A percentile compares a stretch with the other conserved stretches of the same genome.
These are phyloP conservation scores for Barnardius zonarius DNA, from an alignment of 2,113 vertebrate species.

Conservation along the genomic window DNA sequence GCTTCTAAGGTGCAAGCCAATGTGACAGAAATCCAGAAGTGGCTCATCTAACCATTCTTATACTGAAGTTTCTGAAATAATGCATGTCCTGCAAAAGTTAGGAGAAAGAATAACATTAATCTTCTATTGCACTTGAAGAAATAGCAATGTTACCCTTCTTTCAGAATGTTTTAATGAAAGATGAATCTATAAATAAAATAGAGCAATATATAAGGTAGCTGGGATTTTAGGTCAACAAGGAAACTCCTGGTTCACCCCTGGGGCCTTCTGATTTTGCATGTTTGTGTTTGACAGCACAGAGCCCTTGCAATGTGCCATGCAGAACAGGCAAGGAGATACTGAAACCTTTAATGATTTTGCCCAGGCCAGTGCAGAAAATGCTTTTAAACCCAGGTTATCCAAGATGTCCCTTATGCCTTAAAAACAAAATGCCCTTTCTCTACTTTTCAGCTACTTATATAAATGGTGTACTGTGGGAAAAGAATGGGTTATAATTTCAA, in stretches of 20 bases:
- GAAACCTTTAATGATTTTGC: background rate
- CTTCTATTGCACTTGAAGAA: background rate
- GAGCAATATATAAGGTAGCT: background rate
- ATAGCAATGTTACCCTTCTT: background rate
- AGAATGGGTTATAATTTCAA: background rate
- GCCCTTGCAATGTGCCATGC: background rate
- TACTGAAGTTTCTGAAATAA: background rate
- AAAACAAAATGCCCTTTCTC: background rate
- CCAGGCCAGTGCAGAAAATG: background rate
- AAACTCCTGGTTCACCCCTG: background rate
- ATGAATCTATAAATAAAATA: background rate
- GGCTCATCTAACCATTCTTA: background rate
- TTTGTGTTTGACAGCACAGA: background rate
- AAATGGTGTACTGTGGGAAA: background rate
- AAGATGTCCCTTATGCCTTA: background rate
- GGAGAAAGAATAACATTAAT: background rate
- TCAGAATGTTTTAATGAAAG: background rate
- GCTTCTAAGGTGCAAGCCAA: background rate
- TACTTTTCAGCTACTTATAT: background rate
- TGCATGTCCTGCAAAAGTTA: background rate
- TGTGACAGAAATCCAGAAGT: background rate
- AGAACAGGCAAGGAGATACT: background rate
- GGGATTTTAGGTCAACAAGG: accelerated
- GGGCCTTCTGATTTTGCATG: background rate
- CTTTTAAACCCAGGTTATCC: background rate